A percentile compares a stretch with the other conserved stretches of the same genome.
Evolutionary conservation across 2,113 vertebrate species (phyloP).

Genomic region (Lagopus muta): DNA sequence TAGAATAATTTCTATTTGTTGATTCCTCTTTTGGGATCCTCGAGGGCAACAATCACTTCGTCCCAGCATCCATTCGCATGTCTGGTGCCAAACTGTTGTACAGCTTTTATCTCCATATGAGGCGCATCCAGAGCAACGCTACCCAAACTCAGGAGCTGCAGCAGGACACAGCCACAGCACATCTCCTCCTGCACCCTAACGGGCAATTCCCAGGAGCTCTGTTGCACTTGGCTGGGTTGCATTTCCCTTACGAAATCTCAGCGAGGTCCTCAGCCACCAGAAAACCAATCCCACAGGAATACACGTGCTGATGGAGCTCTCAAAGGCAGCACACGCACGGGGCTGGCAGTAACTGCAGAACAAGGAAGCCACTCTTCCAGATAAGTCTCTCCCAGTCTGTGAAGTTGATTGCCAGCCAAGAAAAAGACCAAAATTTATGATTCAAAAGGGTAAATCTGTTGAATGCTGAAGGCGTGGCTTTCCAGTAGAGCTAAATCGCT

Average conservation of each 20-base stretch:
- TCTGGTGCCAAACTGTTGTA: slow-evolving; percentile 42
- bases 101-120: not conserved
- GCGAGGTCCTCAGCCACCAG: not conserved
- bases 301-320: rapidly evolving
- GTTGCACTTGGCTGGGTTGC: not conserved
- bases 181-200: not conserved
- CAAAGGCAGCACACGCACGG: not conserved
- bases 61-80: not conserved
- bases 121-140: not conserved
- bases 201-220: not conserved
- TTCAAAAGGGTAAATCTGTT: not conserved
- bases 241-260: not conserved
- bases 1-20: slow-evolving; percentile 73
- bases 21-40: slow-evolving; percentile 56
- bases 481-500: not conserved
- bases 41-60: not conserved
- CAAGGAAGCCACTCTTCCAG: not conserved
- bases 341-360: not conserved
- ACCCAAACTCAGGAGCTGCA: not conserved
- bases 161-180: not conserved
- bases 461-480: not conserved
- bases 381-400: not conserved
- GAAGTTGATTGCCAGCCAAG: not conserved
- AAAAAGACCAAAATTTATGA: not conserved
- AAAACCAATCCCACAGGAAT: rapidly evolving